Evolutionary conservation across 2,888 invertebrate species (phyloP).

Genomic region (Chaetogeoica ovagalla): DNA sequence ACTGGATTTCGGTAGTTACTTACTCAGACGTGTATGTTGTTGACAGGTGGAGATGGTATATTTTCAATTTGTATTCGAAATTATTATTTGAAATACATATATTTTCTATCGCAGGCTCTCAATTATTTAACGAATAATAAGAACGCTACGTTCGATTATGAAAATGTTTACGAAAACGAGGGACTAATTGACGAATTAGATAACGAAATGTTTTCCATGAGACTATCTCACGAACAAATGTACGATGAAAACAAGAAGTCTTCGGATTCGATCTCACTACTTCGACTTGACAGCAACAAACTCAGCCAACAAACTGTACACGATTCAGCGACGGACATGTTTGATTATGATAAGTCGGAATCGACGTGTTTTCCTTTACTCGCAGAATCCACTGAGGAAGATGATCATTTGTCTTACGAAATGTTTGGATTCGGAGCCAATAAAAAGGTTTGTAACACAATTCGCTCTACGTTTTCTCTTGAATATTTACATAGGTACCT

Average conservation of each 20-base stretch:
- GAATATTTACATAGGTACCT: no score
- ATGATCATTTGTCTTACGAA: slow-evolving; percentile 26
- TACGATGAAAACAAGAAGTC: not conserved
- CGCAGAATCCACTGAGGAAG: not conserved
- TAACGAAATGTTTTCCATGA: not conserved
- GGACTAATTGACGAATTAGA: not conserved
- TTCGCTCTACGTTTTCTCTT: no score
- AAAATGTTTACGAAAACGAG: slow-evolving; percentile 14
- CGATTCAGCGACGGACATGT: not conserved
- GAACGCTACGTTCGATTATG: not conserved
- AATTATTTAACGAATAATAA: not conserved
- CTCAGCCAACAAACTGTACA: not conserved
- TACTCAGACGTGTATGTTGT: no score
- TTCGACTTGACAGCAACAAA: not conserved
- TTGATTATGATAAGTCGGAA: not conserved
- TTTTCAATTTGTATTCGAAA: no score
- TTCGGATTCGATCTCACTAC: not conserved
- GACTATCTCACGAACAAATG: not conserved
- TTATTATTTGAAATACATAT: no score
- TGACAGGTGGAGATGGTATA: no score
- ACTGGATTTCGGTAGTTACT: no score
- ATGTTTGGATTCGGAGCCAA: slow-evolving; percentile 32
- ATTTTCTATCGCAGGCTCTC: not conserved
- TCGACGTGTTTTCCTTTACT: not conserved
- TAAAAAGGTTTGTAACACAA: slow-evolving; percentile 15